Evolutionary conservation across 2,888 invertebrate genomes (phyloP).

Genomic region (Drosophila koepferae): DNA sequence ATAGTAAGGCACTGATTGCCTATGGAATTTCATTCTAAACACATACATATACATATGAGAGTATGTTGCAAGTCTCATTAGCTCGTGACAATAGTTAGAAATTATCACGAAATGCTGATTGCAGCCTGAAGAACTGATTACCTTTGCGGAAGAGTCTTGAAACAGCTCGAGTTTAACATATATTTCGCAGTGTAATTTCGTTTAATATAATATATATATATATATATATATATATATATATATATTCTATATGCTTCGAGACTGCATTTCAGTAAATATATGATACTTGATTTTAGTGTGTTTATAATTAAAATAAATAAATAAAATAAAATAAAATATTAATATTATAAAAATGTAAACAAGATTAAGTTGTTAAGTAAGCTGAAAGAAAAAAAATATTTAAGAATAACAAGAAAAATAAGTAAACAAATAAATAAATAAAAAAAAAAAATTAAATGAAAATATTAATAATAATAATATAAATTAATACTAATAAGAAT

Average conservation of each 20-base stretch:
- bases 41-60: not conserved
- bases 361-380: no score
- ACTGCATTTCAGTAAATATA: not conserved
- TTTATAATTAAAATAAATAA: no score
- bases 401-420: no score
- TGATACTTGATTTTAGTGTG: not conserved
- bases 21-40: not conserved
- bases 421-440: no score
- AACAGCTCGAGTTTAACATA: not conserved
- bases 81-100: not conserved
- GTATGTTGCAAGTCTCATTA: not conserved
- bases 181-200: no score
- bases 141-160: not conserved
- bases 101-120: not conserved
- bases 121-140: no score
- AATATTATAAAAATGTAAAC: no score
- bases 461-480: no score
- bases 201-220: not conserved
- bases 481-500: no score
- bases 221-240: not conserved
- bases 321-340: no score
- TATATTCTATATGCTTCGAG: not conserved
- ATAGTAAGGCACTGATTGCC: constrained; percentile 6
- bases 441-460: no score
- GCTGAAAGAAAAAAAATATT: no score